These are phyloP conservation scores for Aphelocoma californica DNA, from an alignment of 2,797 vertebrate genomes.

Conservation along the genomic window DNA sequence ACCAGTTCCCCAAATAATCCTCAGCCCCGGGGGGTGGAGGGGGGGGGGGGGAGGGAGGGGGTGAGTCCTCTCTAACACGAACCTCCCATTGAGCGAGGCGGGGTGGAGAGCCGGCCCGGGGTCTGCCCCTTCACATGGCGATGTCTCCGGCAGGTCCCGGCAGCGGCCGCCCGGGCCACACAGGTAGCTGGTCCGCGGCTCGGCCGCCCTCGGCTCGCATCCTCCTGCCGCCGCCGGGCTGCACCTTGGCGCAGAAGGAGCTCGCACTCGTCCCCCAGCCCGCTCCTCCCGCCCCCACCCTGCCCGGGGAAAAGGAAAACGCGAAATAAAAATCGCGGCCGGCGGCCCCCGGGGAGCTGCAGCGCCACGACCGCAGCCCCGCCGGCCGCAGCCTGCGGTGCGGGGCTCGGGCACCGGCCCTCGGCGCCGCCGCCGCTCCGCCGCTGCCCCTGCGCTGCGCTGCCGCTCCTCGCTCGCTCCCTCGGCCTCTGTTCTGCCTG, in stretches of 20 bases:
- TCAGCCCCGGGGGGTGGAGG: background rate
- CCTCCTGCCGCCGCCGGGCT: slow-evolving; percentile 57
- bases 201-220: slow-evolving; percentile 76
- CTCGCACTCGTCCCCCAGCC: background rate
- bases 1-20: background rate
- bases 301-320: background rate
- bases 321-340: background rate
- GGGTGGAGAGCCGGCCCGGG: slow-evolving; percentile 71
- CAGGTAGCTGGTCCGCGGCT: slow-evolving; percentile 81
- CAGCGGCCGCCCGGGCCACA: slow-evolving; percentile 86
- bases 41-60: background rate
- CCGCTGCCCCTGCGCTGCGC: background rate
- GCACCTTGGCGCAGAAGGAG: slow-evolving; percentile 23
- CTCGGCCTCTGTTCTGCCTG: slow-evolving; percentile 61
- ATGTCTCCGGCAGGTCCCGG: slow-evolving; percentile 59
- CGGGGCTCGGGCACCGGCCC: slow-evolving; percentile 8
- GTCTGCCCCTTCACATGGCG: slow-evolving; percentile 50
- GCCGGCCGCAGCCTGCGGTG: background rate
- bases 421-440: background rate
- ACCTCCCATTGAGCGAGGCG: slow-evolving; percentile 32
- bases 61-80: slow-evolving; percentile 26
- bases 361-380: background rate
- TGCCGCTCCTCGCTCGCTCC: background rate
- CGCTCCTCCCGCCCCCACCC: background rate
- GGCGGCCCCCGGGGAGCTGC: slow-evolving; percentile 8